Evolutionary conservation across 1,140 invertebrate genomes (phyloP), one percentile per base, ranked within the genome.

Genomic region (Trachelipus rathkii): DNA sequence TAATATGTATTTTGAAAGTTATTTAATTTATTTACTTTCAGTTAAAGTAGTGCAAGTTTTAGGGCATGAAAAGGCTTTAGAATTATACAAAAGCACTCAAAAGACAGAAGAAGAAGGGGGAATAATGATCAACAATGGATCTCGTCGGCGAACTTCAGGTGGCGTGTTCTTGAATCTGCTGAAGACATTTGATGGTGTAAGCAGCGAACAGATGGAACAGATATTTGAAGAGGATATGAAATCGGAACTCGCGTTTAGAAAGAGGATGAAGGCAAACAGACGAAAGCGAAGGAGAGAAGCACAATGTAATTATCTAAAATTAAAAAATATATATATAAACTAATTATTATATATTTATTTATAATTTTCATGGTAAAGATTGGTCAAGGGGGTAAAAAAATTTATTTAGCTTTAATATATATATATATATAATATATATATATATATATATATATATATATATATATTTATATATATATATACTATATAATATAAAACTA

Each of bases 121-220:
- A 33, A 91, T 95, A 89, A 87, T 93, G 83, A 91, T 93, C 75
- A 2, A 92, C 91, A 93, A 93, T 88, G 91, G 91, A 74, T 90
- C 88, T 45, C 88, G 93, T 74, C 88, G 93, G 77, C 88, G 93
- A 82, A 95, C 93, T 23, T 89, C 93, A 0, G 93, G 93, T 7
- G 93, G 93, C 67, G 89, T 95, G 77, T 95, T 91, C 84, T 87
- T 95, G 10, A 92, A 91, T 83, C 85, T 95, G 15, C 83, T 95
- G 23, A 93, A 94, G 86, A 88, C 50, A 15, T 19, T 60, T 13
- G 50, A 60, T 15, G 50, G 50, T 13, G 50, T 60, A 3, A 19
- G 19, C 11, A 60, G 19, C 11, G 19, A 2, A 13, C 50, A 60
- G 4, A 15, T 60, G 50, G 11, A 13, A 8, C 50, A 60, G 50